Evolutionary conservation across 2,113 vertebrate genomes (phyloP), one percentile per base, ranked within the genome.

Genomic region (Origma solitaria): DNA sequence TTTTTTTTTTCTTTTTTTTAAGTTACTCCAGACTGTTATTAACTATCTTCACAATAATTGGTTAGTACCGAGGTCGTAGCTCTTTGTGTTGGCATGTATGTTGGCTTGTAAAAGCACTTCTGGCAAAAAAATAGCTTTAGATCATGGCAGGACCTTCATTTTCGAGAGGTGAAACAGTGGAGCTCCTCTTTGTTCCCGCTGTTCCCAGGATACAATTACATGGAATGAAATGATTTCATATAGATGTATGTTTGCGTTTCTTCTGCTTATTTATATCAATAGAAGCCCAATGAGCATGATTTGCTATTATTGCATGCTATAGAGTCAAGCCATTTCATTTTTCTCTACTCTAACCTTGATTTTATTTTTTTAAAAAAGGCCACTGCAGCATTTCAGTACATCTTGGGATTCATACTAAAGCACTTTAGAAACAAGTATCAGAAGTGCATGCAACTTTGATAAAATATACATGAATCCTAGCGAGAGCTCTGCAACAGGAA

Each of bases 391-490:
- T 94, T 94, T 91, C 82, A 68, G 57, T 68, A 80, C 42, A 93
- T 75, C 88, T 94, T 94, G 91, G 86, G 91, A 96, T 96, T 97
- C 94, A 56, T 78, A 75, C 58, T n/a, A 68, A 88, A 84, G 83
- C 80, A 89, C 77, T 94, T 95, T 57, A 76, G 58, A 95, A 96
- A 91, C 71, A 90, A 95, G 88, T 75, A 92, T 90, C 95, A 96
- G 64, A 94, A 90, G 47, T 78, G 76, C 60, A 53, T 90, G 90
- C 80, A 96, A 90, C 95, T 96, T 96, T 96, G 94, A 96, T 94
- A 97, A 95, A 96, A 96, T 96, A 96, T 93, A 95, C 93, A 96
- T 93, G 93, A 95, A 96, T 81, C 90, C 85, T 93, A 92, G 92
- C 44, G 60, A 94, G 79, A 93, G 64, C 69, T 92, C 77, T 95